Base-by-base conservation (phyloP, 2,888 invertebrate species). In the Nemotelus pantherinus region DNA sequence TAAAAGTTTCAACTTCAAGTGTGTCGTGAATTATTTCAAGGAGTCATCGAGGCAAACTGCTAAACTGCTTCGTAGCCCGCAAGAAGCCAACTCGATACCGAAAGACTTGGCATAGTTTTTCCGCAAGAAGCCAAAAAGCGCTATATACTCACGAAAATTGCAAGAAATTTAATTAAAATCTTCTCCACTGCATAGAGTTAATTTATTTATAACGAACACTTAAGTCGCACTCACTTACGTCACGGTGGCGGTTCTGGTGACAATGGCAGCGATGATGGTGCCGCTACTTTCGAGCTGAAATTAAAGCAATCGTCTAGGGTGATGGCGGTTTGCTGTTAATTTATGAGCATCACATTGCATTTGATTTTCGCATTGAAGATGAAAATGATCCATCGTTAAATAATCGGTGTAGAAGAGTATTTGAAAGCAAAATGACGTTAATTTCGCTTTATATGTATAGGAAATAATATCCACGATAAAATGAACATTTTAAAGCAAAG, bases 161-260 rank as follows among this genome's bases (percentile, higher is more conserved):
- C 74, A 74, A 74, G 74, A 74, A 74, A 74, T 74, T 74, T 74
- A 74, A 74, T 74, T 74, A 74, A 74, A 74, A 74, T 60, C 74
- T 74, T 60, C 60, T 58, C 74, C 63, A 41, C 44, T 63, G 41
- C 47, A 60, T 47, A n/a, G 74, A 44, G 74, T 74, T 74, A 74
- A 74, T 74, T 74, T 74, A 74, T 74, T 74, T 74, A 74, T 63
- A 74, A 60, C 60, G 60, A 48, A 74, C 47, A 74, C 74, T 74
- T 74, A 74, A 50, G 48, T 74, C 58, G 58, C 47, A 58, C 39
- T 58, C 44, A 45, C 71, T 71, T 67, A 67, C 25, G 57, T 2
- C 57, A 25, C 25, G 25, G 25, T 25, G 25, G 25, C 25, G 25
- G 25, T 25, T 25, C 25, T 25, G 25, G 25, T 65, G 63, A 43